Percentiles rank a stretch among this genome's conserved stretches.
phyloP scores from a whole-genome alignment of 2,797 vertebrate genomes.

The Cirrhinus molitorella region DNA sequence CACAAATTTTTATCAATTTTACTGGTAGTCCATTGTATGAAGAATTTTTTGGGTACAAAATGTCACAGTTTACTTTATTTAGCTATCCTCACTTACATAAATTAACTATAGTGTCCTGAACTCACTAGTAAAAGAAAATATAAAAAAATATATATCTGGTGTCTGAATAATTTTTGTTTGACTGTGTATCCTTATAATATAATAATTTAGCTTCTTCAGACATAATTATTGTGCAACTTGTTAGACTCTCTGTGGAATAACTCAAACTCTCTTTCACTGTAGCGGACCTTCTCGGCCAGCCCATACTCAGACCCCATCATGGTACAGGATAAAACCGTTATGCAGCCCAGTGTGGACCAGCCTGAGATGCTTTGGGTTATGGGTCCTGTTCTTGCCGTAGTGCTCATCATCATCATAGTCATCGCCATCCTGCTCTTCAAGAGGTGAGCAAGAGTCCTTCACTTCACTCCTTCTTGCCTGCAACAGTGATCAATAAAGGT shows the following conservation, averaged over 20 bases:
- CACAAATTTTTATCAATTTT: too few relatives aligned
- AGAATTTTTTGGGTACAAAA: too few relatives aligned
- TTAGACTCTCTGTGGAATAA: neutral
- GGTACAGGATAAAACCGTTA: slow-evolving; percentile 68
- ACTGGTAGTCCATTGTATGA: too few relatives aligned
- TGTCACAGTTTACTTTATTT: too few relatives aligned
- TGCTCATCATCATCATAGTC: slow-evolving; percentile 96
- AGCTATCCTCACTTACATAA: too few relatives aligned
- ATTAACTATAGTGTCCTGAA: too few relatives aligned
- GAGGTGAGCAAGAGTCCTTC: slow-evolving; percentile 83
- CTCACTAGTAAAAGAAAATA: too few relatives aligned
- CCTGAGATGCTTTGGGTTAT: slow-evolving; percentile 99
- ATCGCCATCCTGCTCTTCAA: slow-evolving; percentile 97
- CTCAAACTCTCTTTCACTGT: slow-evolving; percentile 43
- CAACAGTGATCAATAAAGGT: neutral
- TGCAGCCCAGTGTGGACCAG: slow-evolving; percentile 84
- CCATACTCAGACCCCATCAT: slow-evolving; percentile 93
- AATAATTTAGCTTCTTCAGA: neutral
- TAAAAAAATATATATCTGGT: too few relatives aligned
- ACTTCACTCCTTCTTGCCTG: neutral
- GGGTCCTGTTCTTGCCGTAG: slow-evolving; percentile 94
- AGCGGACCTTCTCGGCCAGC: slow-evolving; percentile 95
- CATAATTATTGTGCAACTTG: neutral
- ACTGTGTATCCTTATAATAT: too few relatives aligned
- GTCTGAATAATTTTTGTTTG: too few relatives aligned